These are phyloP conservation scores for Dicroscelio sp. DNA, from an alignment of 2,888 invertebrate genomes.

Conservation along the genomic window DNA sequence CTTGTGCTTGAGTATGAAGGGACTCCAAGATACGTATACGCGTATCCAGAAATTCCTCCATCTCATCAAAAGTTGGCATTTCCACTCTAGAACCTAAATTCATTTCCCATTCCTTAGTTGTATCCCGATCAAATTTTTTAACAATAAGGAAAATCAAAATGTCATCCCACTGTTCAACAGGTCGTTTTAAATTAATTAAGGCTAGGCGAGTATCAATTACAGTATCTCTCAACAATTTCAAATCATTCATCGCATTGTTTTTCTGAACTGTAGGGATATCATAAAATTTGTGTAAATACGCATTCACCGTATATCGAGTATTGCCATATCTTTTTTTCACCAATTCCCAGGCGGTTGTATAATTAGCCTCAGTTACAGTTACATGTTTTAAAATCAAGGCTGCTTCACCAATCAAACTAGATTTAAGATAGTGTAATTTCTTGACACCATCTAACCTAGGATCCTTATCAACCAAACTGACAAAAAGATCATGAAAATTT, in stretches of 20 bases:
- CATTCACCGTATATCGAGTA: neutral
- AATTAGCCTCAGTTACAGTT: neutral
- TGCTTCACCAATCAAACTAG: neutral
- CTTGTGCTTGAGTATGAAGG: neutral
- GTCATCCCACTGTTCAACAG: constrained; percentile 12
- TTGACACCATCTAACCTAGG: neutral
- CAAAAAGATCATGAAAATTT: constrained; percentile 12
- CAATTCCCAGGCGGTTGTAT: neutral
- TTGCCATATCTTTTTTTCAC: neutral
- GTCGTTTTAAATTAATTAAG: neutral
- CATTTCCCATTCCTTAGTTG: constrained; percentile 10
- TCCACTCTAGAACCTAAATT: neutral
- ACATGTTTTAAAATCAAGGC: neutral
- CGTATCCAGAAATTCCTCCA: no score
- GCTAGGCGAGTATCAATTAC: neutral
- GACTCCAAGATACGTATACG: neutral
- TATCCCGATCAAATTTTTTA: neutral
- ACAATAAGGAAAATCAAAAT: neutral
- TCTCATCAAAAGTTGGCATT: no score
- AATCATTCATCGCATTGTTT: neutral
- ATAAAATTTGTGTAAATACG: neutral
- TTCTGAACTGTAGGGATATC: neutral
- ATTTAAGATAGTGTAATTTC: constrained; percentile 7
- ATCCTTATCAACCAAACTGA: neutral
- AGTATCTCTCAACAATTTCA: neutral